Evolutionary conservation across 2,888 invertebrate species (phyloP), one percentile per base, ranked within the genome.

Genomic region (Hirtodrosophila trivittata): DNA sequence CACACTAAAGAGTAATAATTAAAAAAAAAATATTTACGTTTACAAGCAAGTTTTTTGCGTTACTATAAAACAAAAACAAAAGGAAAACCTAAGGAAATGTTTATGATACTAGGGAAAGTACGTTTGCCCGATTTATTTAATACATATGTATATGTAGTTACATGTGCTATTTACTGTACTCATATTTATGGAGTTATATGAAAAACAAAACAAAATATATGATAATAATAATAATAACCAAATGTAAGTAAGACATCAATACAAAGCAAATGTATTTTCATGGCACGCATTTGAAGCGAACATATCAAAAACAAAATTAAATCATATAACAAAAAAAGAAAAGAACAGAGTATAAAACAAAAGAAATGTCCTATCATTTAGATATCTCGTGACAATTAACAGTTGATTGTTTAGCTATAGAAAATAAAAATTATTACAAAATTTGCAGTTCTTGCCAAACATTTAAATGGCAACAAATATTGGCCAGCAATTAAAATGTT

Each of bases 281-380:
- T 75, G 78, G 63, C 60, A 82, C 76, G 77, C 77, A 77, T 80
- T 80, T 80, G 76, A 78, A 82, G 78, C 74, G 76, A 80, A 80
- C 78, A 80, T 82, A 80, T 80, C 78, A 80, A 80, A 82, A 71
- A 33, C 28, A 5, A 28, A 43, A 47, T n/a, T n/a, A 63, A 21
- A 67, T 62, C 38, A 62, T 46, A 70, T 42, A 49, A 26, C 35
- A 45, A 14, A 13, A 38, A 55, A 47, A 32, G 39, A 52, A 9
- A 43, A 12, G 47, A 37, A 5, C 26, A 2, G 14, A 54, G 30
- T 14, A 54, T 45, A 52, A 56, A 58, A 38, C 18, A 51, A 37
- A 25, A 14, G 25, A 35, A 6, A 49, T 12, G 58, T 55, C 43
- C 62, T 62, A 67, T 56, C 62, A 62, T 37, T 37, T 63, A 46